Conservation (phyloP, 1,140 invertebrate genomes). For the Penaeus japonicus region DNA sequence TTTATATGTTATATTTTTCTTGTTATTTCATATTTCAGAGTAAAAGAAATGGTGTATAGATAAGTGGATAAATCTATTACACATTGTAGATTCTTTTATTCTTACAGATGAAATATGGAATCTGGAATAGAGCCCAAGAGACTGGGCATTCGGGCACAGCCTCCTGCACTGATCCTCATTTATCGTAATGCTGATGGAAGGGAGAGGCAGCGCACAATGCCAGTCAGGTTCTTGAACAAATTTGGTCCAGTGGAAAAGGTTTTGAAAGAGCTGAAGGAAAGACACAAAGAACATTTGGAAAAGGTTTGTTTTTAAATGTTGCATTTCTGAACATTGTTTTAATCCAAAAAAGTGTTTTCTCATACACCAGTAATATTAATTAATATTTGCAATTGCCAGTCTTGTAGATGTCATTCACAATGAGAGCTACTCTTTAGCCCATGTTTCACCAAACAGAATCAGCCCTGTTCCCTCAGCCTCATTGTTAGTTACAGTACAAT, state of each 20-base stretch:
- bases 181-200: not conserved
- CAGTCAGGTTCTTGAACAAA: conserved; percentile 46
- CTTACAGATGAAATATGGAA: not conserved
- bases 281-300: conserved; percentile 20
- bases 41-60: too few relatives aligned
- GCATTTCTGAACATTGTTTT: not conserved
- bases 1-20: too few relatives aligned
- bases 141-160: conserved; percentile 18
- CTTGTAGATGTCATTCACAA: too few relatives aligned
- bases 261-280: conserved; percentile 33
- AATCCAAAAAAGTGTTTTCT: not conserved
- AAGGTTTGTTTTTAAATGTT: conserved; percentile 6
- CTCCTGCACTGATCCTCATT: conserved; percentile 40
- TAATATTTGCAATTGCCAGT: too few relatives aligned
- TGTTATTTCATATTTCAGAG: too few relatives aligned
- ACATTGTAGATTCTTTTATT: not conserved
- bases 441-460: too few relatives aligned
- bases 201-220: conserved; percentile 36
- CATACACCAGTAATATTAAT: too few relatives aligned
- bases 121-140: not conserved
- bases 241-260: conserved; percentile 38
- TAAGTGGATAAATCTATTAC: too few relatives aligned
- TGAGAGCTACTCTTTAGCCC: too few relatives aligned
- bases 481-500: too few relatives aligned
- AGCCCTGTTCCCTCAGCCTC: too few relatives aligned